Conservation (phyloP, 2,888 invertebrate species). For the Nomada goodeniana region DNA sequence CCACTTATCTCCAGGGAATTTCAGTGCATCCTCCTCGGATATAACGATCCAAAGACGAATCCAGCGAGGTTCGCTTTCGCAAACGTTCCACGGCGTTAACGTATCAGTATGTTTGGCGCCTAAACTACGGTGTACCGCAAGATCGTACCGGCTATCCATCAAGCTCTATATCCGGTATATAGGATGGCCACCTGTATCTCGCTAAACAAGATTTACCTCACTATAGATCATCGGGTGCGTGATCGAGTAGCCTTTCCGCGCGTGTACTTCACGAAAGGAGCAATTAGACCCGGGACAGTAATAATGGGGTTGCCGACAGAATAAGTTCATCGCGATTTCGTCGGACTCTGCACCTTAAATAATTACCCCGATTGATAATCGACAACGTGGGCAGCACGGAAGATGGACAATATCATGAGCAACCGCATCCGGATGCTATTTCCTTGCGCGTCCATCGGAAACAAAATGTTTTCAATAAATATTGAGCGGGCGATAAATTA, state of each 20-base stretch:
- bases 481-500: conserved; percentile 30
- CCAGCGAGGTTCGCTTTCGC: conserved; percentile 3
- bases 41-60: conserved; percentile 47
- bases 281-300: conserved; percentile 58
- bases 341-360: too few species aligned
- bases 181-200: conserved; percentile 70
- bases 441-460: conserved; percentile 1
- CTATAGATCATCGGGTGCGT: conserved; percentile 67
- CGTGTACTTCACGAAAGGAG: conserved; percentile 61
- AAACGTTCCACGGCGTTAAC: conserved; percentile 56
- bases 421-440: neutral
- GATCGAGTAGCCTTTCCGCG: conserved; percentile 57
- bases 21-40: conserved; percentile 6
- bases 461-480: conserved; percentile 28
- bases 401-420: neutral
- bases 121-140: conserved; percentile 66
- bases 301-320: conserved; percentile 16
- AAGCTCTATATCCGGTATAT: conserved; percentile 65
- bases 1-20: conserved; percentile 22
- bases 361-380: too few species aligned
- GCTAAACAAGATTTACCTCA: conserved; percentile 70
- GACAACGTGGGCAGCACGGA: too few species aligned
- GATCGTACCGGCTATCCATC: conserved; percentile 70
- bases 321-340: conserved; percentile 37
- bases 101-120: conserved; percentile 71